phyloP scores from a whole-genome alignment of 1,140 invertebrate species.

The Drosophila simulans region DNA sequence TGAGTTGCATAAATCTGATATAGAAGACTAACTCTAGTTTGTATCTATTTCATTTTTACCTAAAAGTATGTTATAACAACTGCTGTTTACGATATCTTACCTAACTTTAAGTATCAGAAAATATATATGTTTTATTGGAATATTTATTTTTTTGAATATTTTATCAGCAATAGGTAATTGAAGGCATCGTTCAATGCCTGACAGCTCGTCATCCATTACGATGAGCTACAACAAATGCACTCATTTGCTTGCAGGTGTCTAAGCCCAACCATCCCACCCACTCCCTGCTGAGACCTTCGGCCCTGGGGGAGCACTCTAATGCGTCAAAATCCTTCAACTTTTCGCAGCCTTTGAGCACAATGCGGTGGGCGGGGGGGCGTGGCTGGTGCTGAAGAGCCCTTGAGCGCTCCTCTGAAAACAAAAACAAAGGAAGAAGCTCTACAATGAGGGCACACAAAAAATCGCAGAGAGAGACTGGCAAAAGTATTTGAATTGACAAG shows the following conservation, averaged over 20 bases:
- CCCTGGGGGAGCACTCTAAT: conserved; percentile 53
- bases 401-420: conserved; percentile 48
- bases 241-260: conserved; percentile 75
- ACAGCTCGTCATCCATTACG: conserved; percentile 23
- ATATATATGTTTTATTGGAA: background rate
- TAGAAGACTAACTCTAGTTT: no score
- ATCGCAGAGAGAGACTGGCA: conserved; percentile 55
- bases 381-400: conserved; percentile 62
- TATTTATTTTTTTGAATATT: background rate
- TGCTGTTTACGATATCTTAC: background rate
- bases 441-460: conserved; percentile 32
- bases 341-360: conserved; percentile 71
- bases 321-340: conserved; percentile 82
- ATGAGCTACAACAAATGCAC: conserved; percentile 49
- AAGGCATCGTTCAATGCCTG: conserved; percentile 12
- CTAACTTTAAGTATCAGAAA: background rate
- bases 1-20: no score
- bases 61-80: background rate
- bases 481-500: conserved; percentile 83
- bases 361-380: conserved; percentile 38
- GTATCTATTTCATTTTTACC: background rate
- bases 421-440: conserved; percentile 41
- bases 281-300: background rate
- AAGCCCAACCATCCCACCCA: conserved; percentile 1
- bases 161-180: conserved; percentile 4